phyloP scores from a whole-genome alignment of 2,797 vertebrate species.

The Coccyzus lansbergi region DNA sequence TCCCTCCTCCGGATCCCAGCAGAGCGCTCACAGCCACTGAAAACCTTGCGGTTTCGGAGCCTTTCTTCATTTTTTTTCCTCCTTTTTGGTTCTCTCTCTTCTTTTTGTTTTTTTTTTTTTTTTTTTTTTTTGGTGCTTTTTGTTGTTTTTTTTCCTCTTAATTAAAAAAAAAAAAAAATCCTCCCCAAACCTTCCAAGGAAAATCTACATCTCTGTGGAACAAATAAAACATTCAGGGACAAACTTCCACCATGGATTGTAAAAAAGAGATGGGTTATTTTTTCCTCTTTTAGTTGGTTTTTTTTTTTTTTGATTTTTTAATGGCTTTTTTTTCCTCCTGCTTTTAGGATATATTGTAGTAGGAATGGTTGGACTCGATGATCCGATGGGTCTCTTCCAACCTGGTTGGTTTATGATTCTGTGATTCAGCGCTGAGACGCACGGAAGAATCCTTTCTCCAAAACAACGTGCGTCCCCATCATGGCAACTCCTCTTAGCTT shows the following conservation, averaged over 20 bases:
- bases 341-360: conserved; percentile 51
- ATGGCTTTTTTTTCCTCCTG: not conserved
- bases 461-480: too few species aligned
- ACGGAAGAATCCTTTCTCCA: too few species aligned
- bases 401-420: too few species aligned
- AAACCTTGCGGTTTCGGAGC: not conserved
- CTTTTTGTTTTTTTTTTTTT: not conserved
- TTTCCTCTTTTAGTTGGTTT: not conserved
- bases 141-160: not conserved
- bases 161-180: not conserved
- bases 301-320: not conserved
- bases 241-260: not conserved
- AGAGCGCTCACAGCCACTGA: too few species aligned
- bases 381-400: too few species aligned
- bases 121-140: not conserved
- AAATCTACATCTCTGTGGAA: conserved; percentile 38
- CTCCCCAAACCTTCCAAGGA: conserved; percentile 25
- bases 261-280: not conserved
- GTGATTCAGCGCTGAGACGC: too few species aligned
- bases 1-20: conserved; percentile 55
- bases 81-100: not conserved
- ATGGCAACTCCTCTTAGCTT: too few species aligned
- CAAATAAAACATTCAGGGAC: conserved; percentile 36
- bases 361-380: too few species aligned
- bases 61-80: not conserved